Evolutionary conservation across 2,797 vertebrate genomes (phyloP).

Genomic region (Triplophysa yarkandensis): DNA sequence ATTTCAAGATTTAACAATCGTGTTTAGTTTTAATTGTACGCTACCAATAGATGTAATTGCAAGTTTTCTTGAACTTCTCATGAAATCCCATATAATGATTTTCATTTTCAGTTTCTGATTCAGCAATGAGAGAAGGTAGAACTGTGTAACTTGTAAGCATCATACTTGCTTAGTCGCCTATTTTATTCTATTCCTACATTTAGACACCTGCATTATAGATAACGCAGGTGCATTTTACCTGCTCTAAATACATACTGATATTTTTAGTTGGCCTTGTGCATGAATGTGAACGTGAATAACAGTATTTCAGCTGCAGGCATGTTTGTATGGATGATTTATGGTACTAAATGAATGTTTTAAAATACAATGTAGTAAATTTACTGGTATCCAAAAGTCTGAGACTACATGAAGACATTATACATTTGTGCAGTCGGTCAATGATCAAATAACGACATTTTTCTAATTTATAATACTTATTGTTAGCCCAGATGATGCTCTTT

Average conservation of each 20-base stretch:
- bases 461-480: no score
- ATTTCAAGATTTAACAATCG: not conserved
- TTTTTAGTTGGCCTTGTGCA: conserved; percentile 5
- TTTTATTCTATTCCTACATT: conserved; percentile 26
- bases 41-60: not conserved
- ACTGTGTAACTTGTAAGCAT: conserved; percentile 9
- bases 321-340: not conserved
- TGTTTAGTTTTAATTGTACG: not conserved
- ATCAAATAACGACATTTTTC: no score
- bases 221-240: conserved; percentile 18
- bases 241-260: conserved; percentile 26
- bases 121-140: not conserved
- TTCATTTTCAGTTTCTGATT: not conserved
- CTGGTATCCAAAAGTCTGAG: not conserved
- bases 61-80: not conserved
- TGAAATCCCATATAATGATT: not conserved
- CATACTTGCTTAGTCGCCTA: conserved; percentile 18
- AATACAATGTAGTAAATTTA: not conserved
- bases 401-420: not conserved
- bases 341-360: not conserved
- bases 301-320: not conserved
- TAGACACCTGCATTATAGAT: conserved; percentile 16
- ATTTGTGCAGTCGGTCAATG: not conserved
- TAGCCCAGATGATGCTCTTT: not conserved
- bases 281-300: not conserved